phyloP scores from a whole-genome alignment of 2,888 invertebrate species.

The Caenorhabditis zanzibari region DNA sequence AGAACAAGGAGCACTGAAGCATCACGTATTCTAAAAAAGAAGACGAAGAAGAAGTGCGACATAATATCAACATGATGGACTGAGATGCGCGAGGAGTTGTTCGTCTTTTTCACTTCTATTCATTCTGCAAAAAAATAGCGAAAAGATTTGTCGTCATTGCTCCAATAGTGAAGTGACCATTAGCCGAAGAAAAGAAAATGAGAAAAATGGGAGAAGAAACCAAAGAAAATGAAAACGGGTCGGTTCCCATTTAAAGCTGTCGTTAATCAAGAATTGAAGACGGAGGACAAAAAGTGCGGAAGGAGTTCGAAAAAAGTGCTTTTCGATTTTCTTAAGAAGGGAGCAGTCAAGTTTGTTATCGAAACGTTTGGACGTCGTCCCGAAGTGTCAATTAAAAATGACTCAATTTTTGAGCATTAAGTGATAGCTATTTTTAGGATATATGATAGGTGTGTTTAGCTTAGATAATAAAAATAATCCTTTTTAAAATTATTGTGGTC shows the following conservation, averaged over 20 bases:
- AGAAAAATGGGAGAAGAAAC: not conserved
- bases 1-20: not conserved
- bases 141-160: constrained; percentile 7
- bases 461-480: too few relatives aligned
- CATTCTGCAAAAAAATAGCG: not conserved
- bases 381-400: constrained; percentile 9
- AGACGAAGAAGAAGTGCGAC: constrained; percentile 4
- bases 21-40: constrained; percentile 12
- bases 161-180: constrained; percentile 9
- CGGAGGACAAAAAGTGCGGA: constrained; percentile 5
- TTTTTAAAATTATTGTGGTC: too few relatives aligned
- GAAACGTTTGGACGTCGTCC: not conserved
- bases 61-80: constrained; percentile 20
- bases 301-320: not conserved
- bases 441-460: too few relatives aligned
- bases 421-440: too few relatives aligned
- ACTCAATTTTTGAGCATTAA: not conserved
- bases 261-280: constrained; percentile 11
- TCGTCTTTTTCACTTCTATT: constrained; percentile 24
- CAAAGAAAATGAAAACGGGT: constrained; percentile 5
- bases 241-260: constrained; percentile 5
- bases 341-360: not conserved
- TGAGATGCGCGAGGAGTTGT: constrained; percentile 15
- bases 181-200: constrained; percentile 11
- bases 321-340: not conserved